Conservation (phyloP, 1,140 invertebrate genomes). For the Grapholita molesta region DNA sequence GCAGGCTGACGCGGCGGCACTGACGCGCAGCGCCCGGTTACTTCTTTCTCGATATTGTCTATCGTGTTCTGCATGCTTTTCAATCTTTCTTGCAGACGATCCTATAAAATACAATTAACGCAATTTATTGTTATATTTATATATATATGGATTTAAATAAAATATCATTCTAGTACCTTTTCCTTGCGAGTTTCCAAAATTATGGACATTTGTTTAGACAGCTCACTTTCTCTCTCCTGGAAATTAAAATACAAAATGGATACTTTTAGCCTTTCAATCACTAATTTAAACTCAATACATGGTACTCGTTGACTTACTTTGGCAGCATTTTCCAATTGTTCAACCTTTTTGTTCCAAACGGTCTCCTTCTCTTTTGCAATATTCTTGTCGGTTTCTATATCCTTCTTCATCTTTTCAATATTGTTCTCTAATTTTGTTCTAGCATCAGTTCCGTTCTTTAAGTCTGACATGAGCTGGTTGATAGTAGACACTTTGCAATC, state of each 20-base stretch:
- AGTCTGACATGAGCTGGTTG: conserved; percentile 45
- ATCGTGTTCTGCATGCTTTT: conserved; percentile 50
- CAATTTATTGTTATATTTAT: no score
- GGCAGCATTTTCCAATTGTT: conserved; percentile 33
- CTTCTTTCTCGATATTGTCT: conserved; percentile 57
- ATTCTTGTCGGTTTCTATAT: conserved; percentile 35
- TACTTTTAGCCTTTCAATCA: not conserved
- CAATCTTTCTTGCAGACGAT: conserved; percentile 46
- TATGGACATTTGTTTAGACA: conserved; percentile 44
- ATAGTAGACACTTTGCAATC: conserved; percentile 39
- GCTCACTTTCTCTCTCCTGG: conserved; percentile 47
- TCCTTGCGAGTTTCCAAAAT: conserved; percentile 51
- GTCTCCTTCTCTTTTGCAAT: conserved; percentile 30
- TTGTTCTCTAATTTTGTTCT: conserved; percentile 36
- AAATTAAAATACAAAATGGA: conserved; percentile 17
- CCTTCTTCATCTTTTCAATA: conserved; percentile 35
- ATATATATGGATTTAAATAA: no score
- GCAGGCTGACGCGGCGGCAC: conserved; percentile 21
- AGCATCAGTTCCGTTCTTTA: conserved; percentile 36
- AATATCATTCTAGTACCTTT: no score
- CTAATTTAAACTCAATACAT: not conserved
- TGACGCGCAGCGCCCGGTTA: conserved; percentile 31
- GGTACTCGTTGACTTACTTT: conserved; percentile 27
- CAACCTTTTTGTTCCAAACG: conserved; percentile 26
- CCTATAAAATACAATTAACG: conserved; percentile 27